Evolutionary conservation across 2,888 invertebrate species (phyloP).

Genomic region (Mesorhabditis belari): DNA sequence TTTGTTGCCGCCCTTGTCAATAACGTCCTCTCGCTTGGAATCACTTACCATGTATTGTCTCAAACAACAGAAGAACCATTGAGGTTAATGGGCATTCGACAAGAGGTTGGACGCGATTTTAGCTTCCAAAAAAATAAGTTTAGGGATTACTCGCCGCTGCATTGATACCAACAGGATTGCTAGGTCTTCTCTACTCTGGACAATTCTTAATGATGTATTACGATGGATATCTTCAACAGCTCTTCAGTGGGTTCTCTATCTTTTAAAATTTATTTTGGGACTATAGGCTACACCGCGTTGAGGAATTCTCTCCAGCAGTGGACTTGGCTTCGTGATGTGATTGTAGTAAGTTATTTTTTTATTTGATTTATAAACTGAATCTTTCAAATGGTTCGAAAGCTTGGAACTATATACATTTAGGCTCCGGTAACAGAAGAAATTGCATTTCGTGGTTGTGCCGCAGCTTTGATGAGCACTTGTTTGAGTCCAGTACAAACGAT

Average conservation of each 20-base stretch:
- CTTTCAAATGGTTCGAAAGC: not conserved
- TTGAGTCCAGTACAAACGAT: constrained; percentile 6
- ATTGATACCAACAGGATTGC: constrained; percentile 23
- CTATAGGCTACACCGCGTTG: constrained; percentile 17
- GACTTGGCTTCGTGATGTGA: constrained; percentile 32
- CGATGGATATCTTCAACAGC: constrained; percentile 25
- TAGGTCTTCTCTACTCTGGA: constrained; percentile 36
- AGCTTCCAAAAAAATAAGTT: not conserved
- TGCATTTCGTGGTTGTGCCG: constrained; percentile 46
- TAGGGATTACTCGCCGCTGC: constrained; percentile 6
- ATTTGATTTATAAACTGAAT: not conserved
- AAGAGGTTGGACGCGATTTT: constrained; percentile 7
- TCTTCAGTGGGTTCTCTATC: constrained; percentile 17
- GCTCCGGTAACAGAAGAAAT: constrained; percentile 50
- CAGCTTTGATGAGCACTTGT: constrained; percentile 24
- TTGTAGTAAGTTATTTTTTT: constrained; percentile 18
- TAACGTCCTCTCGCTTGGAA: constrained; percentile 13
- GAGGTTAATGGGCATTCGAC: constrained; percentile 34
- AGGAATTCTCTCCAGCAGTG: constrained; percentile 17
- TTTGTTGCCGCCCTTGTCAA: constrained; percentile 22
- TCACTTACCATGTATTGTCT: constrained; percentile 13
- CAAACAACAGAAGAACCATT: constrained; percentile 13
- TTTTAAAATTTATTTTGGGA: no score
- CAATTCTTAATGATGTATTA: constrained; percentile 29
- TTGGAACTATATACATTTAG: constrained; percentile 14